A percentile compares a stretch with the other conserved stretches of the same genome.
Evolutionary conservation across 2,797 vertebrate species (phyloP).

Genomic region (Passerculus sandwichensis): DNA sequence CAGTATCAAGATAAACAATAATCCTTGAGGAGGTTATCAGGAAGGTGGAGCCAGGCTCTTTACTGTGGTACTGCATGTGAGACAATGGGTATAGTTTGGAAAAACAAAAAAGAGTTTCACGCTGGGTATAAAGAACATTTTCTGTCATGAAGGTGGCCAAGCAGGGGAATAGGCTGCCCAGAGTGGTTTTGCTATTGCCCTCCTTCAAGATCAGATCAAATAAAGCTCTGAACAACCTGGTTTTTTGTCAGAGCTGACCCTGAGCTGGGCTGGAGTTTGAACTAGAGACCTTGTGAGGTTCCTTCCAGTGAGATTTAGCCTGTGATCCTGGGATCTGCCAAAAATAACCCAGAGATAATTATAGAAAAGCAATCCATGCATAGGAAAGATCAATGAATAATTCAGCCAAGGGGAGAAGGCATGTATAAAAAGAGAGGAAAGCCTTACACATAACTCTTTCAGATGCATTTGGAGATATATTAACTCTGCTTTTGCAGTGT

Average conservation of each 20-base stretch:
- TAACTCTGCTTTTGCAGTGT: background rate
- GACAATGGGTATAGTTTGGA: background rate
- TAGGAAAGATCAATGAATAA: slow-evolving; percentile 3
- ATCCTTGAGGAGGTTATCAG: background rate
- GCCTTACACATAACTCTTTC: background rate
- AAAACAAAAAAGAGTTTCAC: background rate
- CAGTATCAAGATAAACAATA: background rate
- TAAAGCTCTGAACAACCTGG: background rate
- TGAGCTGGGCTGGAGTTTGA: background rate
- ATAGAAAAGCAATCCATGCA: background rate
- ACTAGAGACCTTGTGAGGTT: background rate
- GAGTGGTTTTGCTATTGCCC: fast-evolving
- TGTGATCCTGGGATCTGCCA: background rate
- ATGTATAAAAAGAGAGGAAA: background rate
- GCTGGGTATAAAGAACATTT: background rate
- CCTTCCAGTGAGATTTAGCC: background rate
- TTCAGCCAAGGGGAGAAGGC: background rate
- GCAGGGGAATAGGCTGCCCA: background rate
- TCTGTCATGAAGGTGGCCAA: background rate
- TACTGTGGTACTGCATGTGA: background rate
- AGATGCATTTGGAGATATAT: background rate
- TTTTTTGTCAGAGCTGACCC: background rate
- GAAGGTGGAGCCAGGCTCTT: background rate
- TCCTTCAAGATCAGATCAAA: background rate
- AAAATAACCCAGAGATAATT: background rate